A percentile compares a stretch with the other conserved stretches of the same genome.
Conservation (phyloP, 2,797 vertebrate genomes). For the Fringilla coelebs region DNA sequence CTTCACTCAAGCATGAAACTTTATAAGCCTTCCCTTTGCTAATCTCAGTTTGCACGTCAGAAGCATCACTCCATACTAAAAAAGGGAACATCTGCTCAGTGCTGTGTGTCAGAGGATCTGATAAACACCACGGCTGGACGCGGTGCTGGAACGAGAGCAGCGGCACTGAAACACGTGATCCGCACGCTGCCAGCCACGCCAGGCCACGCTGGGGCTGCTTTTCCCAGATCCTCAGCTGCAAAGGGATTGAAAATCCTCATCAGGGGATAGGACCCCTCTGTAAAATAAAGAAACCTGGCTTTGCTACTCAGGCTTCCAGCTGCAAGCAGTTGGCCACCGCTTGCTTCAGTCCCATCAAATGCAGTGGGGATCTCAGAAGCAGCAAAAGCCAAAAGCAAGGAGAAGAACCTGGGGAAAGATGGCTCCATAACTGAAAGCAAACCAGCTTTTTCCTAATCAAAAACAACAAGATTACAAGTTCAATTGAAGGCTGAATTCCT, state of each 20-base stretch:
- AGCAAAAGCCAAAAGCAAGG: background rate
- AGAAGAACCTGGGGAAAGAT: background rate
- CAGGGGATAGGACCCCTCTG: background rate
- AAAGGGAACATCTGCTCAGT: constrained; percentile 46
- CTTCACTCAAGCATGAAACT: background rate
- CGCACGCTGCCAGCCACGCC: background rate
- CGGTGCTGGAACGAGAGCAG: background rate
- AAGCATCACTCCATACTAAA: constrained; percentile 45
- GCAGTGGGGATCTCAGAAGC: background rate
- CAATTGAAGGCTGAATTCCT: constrained; percentile 68
- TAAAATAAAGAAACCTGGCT: background rate
- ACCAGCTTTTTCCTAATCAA: constrained; percentile 48
- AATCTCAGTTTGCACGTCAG: background rate
- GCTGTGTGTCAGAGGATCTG: constrained; percentile 4
- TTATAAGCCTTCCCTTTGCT: background rate
- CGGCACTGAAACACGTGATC: background rate
- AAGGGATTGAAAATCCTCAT: background rate
- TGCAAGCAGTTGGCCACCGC: background rate
- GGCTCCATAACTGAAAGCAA: background rate
- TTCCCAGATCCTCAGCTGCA: background rate
- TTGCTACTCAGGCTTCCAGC: background rate
- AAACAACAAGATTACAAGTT: constrained; percentile 66
- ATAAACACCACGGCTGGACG: background rate
- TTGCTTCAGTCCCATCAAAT: background rate
- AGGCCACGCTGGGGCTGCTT: background rate